Evolutionary conservation across 2,113 vertebrate genomes (phyloP), one percentile per base, ranked within the genome.

Genomic region (Hystrix brachyura): DNA sequence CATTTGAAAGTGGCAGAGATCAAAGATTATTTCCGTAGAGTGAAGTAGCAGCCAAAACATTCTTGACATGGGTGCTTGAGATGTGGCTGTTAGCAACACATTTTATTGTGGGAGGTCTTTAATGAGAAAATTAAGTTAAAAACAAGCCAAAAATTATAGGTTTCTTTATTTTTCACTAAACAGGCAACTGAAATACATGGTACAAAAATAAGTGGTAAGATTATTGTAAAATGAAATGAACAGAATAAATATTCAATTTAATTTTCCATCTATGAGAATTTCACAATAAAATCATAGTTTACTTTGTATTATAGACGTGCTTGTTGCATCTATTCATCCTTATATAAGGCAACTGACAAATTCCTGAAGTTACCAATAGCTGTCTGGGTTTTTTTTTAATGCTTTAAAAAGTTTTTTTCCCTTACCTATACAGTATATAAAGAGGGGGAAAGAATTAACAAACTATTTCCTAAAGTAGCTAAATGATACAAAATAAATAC

Each of bases 211-310:
- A 98, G 79, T 96, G 97, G 93, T 97, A 97, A 97, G 93, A 99
- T 96, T 98, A 98, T 98, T 99, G 98, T 99, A 98, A 98, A 98
- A 98, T 97, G 90, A 98, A 97, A 98, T 98, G 95, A 94, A 98
- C 96, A 98, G 97, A 98, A 98, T 98, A 97, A 97, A 98, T 98
- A 98, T 94, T 98, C 98, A 98, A 98, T 98, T 98, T 98, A 99
- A 98, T 98, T 98, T 99, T 98, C 98, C 98, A 98, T 98, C 98
- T 98, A 96, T 95, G 98, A 99, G 98, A 98, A 98, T 98, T 98
- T 98, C 98, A 98, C 98, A 99, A 99, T 99, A 99, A 99, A 99
- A 98, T 99, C 97, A 97, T 95, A 98, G 98, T 99, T 98, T 99
- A 98, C 98, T 99, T 99, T 99, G 98, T 98, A 98, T 98, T 98